These are phyloP conservation scores for Pipistrellus pygmaeus DNA, from an alignment of 2,797 vertebrate genomes.

Conservation along the genomic window DNA sequence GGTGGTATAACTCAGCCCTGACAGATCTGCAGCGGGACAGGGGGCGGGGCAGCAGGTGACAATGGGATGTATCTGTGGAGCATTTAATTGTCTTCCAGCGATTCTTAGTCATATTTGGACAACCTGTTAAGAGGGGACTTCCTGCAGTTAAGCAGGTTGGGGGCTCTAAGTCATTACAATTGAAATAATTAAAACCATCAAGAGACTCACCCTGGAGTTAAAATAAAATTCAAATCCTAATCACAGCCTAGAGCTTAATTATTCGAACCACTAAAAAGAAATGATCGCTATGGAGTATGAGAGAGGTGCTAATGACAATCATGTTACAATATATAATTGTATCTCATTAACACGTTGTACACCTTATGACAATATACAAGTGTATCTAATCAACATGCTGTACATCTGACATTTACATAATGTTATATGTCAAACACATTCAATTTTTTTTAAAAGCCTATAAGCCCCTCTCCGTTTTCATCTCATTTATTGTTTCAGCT, in stretches of 20 bases:
- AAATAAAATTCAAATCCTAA: conserved; percentile 42
- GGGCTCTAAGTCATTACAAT: not conserved
- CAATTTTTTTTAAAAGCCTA: not conserved
- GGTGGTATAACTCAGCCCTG: not conserved
- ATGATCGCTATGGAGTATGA: not conserved
- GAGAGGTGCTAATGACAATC: not conserved
- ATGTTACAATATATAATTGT: not conserved
- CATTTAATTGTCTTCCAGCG: not conserved
- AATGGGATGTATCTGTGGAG: not conserved
- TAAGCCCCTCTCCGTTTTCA: not conserved
- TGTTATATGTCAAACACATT: not conserved
- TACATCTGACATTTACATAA: not conserved
- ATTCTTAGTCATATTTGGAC: not conserved
- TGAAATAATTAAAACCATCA: conserved; percentile 6
- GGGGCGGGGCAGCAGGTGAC: not conserved
- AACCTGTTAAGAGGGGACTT: not conserved
- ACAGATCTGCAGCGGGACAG: not conserved
- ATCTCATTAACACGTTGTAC: not conserved
- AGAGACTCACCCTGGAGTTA: not conserved
- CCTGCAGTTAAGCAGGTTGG: not conserved
- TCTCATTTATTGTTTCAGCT: not conserved
- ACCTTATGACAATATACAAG: not conserved
- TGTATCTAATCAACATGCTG: not conserved
- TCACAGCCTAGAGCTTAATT: not conserved
- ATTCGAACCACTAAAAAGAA: not conserved